A percentile compares a stretch with the other conserved stretches of the same genome.
These are phyloP conservation scores for Rhabdornis inornatus DNA, from an alignment of 2,113 vertebrate genomes.

Conservation along the genomic window DNA sequence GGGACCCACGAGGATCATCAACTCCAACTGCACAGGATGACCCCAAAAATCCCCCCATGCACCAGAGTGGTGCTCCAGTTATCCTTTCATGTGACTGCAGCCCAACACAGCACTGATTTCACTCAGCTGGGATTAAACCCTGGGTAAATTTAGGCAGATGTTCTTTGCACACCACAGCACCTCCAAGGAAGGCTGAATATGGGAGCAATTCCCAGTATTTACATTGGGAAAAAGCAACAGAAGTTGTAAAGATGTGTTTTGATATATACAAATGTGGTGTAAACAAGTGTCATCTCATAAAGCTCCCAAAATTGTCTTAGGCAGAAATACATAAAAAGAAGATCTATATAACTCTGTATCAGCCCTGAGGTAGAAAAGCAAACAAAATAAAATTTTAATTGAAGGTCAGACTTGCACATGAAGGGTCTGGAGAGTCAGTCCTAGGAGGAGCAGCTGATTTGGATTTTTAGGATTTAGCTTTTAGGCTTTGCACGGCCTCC, in stretches of 20 bases:
- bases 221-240: not conserved
- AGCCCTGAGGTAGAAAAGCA: not conserved
- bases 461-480: not conserved
- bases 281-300: not conserved
- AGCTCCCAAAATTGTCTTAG: not conserved
- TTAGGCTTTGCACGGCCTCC: not conserved
- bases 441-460: not conserved
- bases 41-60: not conserved
- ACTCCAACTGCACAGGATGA: not conserved
- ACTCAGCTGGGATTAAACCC: not conserved
- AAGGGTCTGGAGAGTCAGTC: not conserved
- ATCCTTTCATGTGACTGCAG: not conserved
- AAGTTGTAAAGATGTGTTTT: not conserved
- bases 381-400: not conserved
- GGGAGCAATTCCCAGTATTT: not conserved
- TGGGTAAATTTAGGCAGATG: not conserved
- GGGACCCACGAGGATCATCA: not conserved
- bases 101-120: not conserved
- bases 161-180: not conserved
- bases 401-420: not conserved
- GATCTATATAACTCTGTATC: not conserved
- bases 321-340: not conserved
- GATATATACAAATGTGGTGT: not conserved
- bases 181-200: not conserved
- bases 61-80: not conserved